Conservation (phyloP, 2,113 vertebrate species). For the Aptenodytes patagonicus region DNA sequence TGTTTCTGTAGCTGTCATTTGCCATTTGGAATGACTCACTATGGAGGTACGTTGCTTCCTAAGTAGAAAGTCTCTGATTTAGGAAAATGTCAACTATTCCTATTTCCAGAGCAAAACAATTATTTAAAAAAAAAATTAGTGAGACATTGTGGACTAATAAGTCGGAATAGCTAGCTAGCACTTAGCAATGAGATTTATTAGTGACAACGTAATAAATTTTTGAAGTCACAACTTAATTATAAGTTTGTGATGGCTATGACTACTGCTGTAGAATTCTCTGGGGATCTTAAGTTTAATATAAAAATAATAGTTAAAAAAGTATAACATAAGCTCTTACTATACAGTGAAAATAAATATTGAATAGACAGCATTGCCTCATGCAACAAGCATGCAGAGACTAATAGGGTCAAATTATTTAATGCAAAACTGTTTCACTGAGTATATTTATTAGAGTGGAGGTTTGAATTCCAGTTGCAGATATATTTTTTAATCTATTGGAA, state of each 20-base stretch:
- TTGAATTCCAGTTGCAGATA: not conserved
- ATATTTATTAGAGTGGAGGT: not conserved
- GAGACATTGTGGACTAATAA: not conserved
- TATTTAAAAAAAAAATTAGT: not conserved
- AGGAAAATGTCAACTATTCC: not conserved
- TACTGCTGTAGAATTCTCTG: not conserved
- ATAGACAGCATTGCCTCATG: not conserved
- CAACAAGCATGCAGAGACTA: not conserved
- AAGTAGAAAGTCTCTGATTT: not conserved
- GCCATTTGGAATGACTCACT: conserved; percentile 1
- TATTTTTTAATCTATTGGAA: not conserved
- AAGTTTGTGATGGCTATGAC: not conserved
- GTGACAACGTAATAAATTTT: not conserved
- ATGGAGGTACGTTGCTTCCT: not conserved
- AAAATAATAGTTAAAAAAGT: not conserved
- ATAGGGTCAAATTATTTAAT: not conserved
- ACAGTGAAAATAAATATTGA: not conserved
- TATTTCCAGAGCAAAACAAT: not conserved
- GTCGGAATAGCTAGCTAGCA: not conserved
- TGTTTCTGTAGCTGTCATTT: conserved; percentile 31
- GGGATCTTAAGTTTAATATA: not conserved
- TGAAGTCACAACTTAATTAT: conserved; percentile 1
- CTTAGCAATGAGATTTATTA: not conserved
- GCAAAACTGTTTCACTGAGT: not conserved
- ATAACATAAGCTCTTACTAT: not conserved